phyloP scores from a whole-genome alignment of 2,797 vertebrate species.

The Spea hammondii region DNA sequence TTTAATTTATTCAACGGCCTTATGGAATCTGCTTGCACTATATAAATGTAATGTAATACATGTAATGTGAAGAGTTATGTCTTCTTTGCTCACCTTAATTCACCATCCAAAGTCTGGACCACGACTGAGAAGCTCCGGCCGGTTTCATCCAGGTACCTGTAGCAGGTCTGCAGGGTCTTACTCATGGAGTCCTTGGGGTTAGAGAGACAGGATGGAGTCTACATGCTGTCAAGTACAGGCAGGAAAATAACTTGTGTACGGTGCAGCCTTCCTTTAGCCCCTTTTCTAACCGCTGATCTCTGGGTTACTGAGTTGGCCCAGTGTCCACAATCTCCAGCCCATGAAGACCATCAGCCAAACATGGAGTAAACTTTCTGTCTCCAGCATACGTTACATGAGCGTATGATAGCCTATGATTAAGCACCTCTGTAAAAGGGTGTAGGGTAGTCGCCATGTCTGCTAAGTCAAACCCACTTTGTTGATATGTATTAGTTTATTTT shows the following conservation, averaged over 20 bases:
- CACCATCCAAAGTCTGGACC: slow-evolving; percentile 88
- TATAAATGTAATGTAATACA: too few species aligned
- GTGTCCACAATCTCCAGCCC: slow-evolving; percentile 89
- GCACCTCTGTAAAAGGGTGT: too few species aligned
- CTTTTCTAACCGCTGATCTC: slow-evolving; percentile 63
- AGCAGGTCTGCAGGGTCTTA: slow-evolving; percentile 74
- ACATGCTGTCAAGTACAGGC: slow-evolving; percentile 6
- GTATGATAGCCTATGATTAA: too few species aligned
- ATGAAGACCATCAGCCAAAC: slow-evolving; percentile 63
- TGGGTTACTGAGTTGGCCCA: slow-evolving; percentile 48
- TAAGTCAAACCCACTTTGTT: too few species aligned
- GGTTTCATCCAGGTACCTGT: slow-evolving; percentile 85
- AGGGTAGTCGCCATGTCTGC: too few species aligned
- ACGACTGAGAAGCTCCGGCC: slow-evolving; percentile 89
- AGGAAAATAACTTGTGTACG: slow-evolving; percentile 10
- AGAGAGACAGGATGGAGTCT: not conserved
- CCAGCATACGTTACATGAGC: too few species aligned
- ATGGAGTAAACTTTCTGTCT: not conserved
- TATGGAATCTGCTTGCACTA: too few species aligned
- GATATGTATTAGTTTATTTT: too few species aligned
- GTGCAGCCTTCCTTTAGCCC: slow-evolving; percentile 49
- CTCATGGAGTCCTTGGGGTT: slow-evolving; percentile 82
- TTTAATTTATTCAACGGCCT: too few species aligned
- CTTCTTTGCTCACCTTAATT: slow-evolving; percentile 75
- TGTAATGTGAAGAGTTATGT: not conserved